These are phyloP conservation scores for Lacanobia oleracea DNA, from an alignment of 2,888 invertebrate species.

Conservation along the genomic window DNA sequence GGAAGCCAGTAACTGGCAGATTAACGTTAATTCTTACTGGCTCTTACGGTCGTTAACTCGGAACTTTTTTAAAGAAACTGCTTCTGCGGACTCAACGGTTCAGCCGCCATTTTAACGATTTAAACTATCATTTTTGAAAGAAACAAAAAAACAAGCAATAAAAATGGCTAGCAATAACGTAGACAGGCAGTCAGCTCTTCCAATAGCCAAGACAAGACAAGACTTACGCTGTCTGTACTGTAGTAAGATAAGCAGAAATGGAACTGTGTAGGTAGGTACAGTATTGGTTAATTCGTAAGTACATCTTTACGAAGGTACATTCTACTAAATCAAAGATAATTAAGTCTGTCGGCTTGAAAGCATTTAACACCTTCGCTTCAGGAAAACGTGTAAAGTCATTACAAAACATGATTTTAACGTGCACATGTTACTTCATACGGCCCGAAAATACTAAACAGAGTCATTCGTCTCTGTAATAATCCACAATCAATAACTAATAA, in stretches of 20 bases:
- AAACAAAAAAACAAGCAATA: not conserved
- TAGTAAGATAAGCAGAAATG: not conserved
- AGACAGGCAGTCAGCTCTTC: not conserved
- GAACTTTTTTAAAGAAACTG: not conserved
- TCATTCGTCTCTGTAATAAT: slow-evolving; percentile 72
- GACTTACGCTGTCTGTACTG: not conserved
- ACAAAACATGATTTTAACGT: slow-evolving; percentile 53
- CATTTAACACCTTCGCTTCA: slow-evolving; percentile 37
- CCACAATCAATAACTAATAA: slow-evolving; percentile 81
- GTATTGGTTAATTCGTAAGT: not conserved
- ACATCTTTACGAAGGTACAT: not conserved
- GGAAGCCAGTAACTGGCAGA: slow-evolving; percentile 48
- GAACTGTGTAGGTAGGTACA: not conserved
- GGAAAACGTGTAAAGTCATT: slow-evolving; percentile 42
- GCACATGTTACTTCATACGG: slow-evolving; percentile 58
- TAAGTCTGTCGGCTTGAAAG: slow-evolving; percentile 18
- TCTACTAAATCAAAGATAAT: slow-evolving; percentile 32
- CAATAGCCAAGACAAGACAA: not conserved
- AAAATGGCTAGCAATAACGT: not conserved
- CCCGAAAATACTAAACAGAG: slow-evolving; percentile 66
- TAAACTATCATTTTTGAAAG: not conserved
- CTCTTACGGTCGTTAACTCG: slow-evolving; percentile 22
- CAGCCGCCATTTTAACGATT: not conserved
- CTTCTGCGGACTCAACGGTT: not conserved
- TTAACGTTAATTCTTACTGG: slow-evolving; percentile 58